phyloP scores from a whole-genome alignment of 1,140 invertebrate genomes.

The Cydia amplana region DNA sequence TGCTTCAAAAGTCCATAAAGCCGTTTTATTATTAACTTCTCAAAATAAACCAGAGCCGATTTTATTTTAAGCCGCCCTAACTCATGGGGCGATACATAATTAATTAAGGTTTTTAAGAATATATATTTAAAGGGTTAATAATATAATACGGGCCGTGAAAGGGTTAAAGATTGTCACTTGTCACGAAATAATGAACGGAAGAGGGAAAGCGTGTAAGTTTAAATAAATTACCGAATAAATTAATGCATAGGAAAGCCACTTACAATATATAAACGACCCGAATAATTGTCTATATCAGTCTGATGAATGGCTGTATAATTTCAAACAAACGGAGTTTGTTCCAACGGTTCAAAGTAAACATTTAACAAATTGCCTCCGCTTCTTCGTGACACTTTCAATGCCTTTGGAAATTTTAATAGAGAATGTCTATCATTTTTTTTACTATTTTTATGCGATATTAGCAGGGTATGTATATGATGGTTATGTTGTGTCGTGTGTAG shows the following conservation, averaged over 20 bases:
- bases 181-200: conserved; percentile 58
- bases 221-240: conserved; percentile 51
- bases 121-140: conserved; percentile 62
- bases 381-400: no score
- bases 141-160: conserved; percentile 61
- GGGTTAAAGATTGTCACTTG: conserved; percentile 70
- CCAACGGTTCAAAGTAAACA: no score
- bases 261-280: neutral
- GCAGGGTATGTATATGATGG: no score
- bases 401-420: no score
- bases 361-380: no score
- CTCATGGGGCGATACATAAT: conserved; percentile 52
- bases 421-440: no score
- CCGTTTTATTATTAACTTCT: conserved; percentile 32
- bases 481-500: no score
- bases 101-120: conserved; percentile 70
- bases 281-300: neutral
- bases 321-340: no score
- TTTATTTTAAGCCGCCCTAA: conserved; percentile 40
- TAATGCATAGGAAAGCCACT: conserved; percentile 5
- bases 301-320: no score
- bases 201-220: conserved; percentile 61
- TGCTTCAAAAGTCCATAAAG: conserved; percentile 25
- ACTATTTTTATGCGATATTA: no score
- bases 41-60: conserved; percentile 37